These are phyloP conservation scores for Papilio polytes DNA, from an alignment of 1,140 invertebrate species.

Conservation along the genomic window DNA sequence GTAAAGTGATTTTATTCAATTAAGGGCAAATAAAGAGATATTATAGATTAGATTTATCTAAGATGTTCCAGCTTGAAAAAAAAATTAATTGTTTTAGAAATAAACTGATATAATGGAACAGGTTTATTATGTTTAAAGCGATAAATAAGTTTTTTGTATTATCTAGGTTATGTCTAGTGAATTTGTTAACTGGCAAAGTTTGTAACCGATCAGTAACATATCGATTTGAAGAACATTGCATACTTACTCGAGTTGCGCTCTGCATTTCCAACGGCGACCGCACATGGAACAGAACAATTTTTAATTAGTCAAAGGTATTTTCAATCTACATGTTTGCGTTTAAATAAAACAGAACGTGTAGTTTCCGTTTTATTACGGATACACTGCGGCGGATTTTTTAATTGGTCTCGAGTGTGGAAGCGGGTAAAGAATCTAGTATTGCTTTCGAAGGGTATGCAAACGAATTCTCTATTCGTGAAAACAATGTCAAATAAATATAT, in stretches of 20 bases:
- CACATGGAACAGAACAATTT: constrained; percentile 84
- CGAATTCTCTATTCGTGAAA: no score
- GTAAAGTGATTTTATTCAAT: no score
- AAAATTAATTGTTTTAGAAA: no score
- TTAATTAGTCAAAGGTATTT: constrained; percentile 35
- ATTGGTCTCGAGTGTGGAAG: background rate
- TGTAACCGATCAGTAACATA: background rate
- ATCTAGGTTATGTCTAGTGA: background rate
- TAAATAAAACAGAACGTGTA: constrained; percentile 14
- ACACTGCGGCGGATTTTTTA: constrained; percentile 13
- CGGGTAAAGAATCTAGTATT: background rate
- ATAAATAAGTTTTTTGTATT: no score
- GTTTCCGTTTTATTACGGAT: constrained; percentile 24
- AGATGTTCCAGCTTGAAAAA: no score
- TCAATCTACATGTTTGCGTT: constrained; percentile 32
- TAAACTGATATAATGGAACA: no score
- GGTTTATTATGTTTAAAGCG: no score
- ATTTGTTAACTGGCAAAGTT: background rate
- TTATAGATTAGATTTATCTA: no score
- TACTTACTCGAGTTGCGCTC: constrained; percentile 88
- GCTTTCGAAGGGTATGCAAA: no score
- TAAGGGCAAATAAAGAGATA: no score
- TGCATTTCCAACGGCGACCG: constrained; percentile 72
- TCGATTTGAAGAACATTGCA: constrained; percentile 25
- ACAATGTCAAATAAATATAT: no score